Base-by-base conservation (phyloP, 2,888 invertebrate species). In the Hetaerina titia region DNA sequence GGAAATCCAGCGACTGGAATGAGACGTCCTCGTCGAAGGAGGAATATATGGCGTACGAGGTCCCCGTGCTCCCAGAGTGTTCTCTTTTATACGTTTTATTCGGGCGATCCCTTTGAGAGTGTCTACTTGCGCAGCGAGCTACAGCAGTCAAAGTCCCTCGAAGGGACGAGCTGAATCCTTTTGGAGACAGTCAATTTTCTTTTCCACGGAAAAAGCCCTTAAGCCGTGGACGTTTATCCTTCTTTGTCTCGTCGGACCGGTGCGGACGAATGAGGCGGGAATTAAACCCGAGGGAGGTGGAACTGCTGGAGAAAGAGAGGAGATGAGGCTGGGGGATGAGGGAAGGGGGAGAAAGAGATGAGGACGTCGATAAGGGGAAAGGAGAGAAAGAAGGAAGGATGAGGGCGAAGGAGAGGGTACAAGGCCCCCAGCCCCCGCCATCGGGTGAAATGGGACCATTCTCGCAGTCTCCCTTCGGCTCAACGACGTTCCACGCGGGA, bases 171-270 rank as follows among this genome's bases (percentile, higher is more conserved):
- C 25, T 25, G 81, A 81, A 81, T 81, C 31, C 81, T 81, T 31
- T 81, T 15, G 25, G 25, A 81, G 81, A 81, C 25, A 81, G 81
- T 81, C 81, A 81, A 81, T 81, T 81, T 81, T 81, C 81, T 81
- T 13, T 81, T 22, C 22, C 81, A n/a, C 25, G 81, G 81, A 81
- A 81, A 81, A 81, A 31, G 25, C 31, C 81, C 81, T 31, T 81
- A 31, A 81, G 81, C 81, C 81, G 31, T 31, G 31, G 81, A 81
- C 81, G 81, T 31, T 81, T 81, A 81, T 81, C 81, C 81, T 81
- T 15, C 81, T 81, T 81, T 81, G 81, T 81, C 81, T 81, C 81
- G 81, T 81, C 31, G 31, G 81, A 25, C 11, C 15, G 31, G 81
- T 45, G 22, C 31, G 69, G n/a, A n/a, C 69, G 69, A 69, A 69